Percentiles rank a stretch among this genome's conserved stretches.
phyloP scores from a whole-genome alignment of 1,140 invertebrate species.

The Onthophagus taurus region DNA sequence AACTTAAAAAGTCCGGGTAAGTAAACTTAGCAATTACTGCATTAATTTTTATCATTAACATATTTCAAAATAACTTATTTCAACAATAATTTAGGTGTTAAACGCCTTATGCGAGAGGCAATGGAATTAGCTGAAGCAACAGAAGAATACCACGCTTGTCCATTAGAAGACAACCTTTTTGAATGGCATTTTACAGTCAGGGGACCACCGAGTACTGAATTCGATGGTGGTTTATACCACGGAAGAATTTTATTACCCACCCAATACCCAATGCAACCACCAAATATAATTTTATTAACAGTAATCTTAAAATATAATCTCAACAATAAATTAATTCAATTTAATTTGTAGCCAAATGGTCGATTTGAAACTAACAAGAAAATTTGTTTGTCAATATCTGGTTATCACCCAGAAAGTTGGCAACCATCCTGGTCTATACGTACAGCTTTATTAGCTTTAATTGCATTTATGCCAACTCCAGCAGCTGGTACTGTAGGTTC shows the following conservation, averaged over 20 bases:
- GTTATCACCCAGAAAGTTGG: slow-evolving; percentile 97
- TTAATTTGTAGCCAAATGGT: slow-evolving; percentile 71
- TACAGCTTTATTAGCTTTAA: slow-evolving; percentile 84
- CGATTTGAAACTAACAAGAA: slow-evolving; percentile 92
- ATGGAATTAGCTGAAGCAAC: slow-evolving; percentile 75
- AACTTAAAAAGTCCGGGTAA: slow-evolving; percentile 37
- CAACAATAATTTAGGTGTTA: slow-evolving; percentile 63
- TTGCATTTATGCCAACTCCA: slow-evolving; percentile 89
- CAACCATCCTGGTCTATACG: slow-evolving; percentile 94
- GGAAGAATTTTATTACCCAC: slow-evolving; percentile 81
- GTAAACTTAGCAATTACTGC: slow-evolving; percentile 12
- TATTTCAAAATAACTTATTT: slow-evolving; percentile 3
- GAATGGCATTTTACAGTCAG: slow-evolving; percentile 97
- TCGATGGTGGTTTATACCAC: slow-evolving; percentile 85
- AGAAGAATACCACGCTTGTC: slow-evolving; percentile 83
- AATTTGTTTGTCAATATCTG: slow-evolving; percentile 93
- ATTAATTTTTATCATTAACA: neutral
- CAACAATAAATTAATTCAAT: neutral
- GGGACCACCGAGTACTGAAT: slow-evolving; percentile 79
- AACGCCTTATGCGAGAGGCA: slow-evolving; percentile 88
- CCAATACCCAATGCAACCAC: slow-evolving; percentile 97
- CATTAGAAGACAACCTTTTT: slow-evolving; percentile 92
- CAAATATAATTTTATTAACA: slow-evolving; percentile 88
- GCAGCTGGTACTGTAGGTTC: slow-evolving; percentile 84
- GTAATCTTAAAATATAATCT: slow-evolving; percentile 45